These are phyloP conservation scores for Callocephalon fimbriatum DNA, from an alignment of 2,113 vertebrate species.

Conservation along the genomic window DNA sequence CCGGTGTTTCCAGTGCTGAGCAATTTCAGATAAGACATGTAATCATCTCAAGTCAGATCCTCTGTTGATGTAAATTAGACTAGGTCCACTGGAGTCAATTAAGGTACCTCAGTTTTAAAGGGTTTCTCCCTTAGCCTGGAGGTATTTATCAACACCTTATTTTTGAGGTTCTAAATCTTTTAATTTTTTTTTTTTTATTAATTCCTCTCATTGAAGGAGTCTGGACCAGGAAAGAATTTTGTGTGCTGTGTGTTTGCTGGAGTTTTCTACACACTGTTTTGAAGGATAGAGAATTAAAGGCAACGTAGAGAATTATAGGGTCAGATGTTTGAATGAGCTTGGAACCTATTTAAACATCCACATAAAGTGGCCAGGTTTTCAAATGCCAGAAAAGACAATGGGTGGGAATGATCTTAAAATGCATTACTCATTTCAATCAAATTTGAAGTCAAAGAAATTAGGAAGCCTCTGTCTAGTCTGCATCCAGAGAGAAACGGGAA, in stretches of 20 bases:
- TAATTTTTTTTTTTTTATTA: background rate
- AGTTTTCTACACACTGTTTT: background rate
- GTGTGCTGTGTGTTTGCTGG: background rate
- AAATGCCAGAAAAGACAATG: background rate
- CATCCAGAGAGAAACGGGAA: background rate
- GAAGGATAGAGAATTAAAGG: background rate
- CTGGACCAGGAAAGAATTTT: background rate
- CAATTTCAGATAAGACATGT: background rate
- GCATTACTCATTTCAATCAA: background rate
- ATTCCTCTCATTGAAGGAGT: background rate
- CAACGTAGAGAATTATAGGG: background rate
- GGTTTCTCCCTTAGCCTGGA: background rate
- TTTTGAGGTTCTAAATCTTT: background rate
- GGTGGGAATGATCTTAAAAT: background rate
- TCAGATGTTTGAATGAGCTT: background rate
- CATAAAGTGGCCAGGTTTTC: background rate
- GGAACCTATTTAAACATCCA: background rate
- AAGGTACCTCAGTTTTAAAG: background rate
- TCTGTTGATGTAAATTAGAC: background rate
- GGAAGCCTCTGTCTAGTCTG: background rate
- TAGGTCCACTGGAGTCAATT: background rate
- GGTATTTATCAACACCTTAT: background rate
- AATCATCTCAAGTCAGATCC: constrained; percentile 12
- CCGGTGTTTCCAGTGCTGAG: background rate
- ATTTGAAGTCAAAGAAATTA: background rate